phyloP scores from a whole-genome alignment of 2,797 vertebrate species.

The Craterocephalus amniculus region DNA sequence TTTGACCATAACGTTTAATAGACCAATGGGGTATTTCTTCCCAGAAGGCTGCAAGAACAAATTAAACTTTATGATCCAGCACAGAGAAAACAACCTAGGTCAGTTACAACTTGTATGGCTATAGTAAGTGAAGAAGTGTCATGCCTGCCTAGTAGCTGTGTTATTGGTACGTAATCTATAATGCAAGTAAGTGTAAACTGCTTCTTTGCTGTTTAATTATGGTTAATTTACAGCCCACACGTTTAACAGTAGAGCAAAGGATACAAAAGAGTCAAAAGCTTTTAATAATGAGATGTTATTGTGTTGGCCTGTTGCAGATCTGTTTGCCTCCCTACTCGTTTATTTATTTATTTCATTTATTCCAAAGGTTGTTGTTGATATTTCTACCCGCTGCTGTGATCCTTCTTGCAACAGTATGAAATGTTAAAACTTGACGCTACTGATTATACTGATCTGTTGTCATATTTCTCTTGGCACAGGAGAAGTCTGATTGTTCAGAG shows the following conservation, averaged over 20 bases:
- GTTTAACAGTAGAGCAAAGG: not conserved
- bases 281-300: too few species aligned
- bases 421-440: not conserved
- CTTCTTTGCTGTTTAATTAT: not conserved
- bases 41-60: too few species aligned
- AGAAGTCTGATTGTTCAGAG: constrained; percentile 80
- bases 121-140: not conserved
- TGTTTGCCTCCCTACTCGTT: too few species aligned
- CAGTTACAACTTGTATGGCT: not conserved
- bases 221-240: not conserved
- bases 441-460: not conserved
- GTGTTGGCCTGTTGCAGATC: too few species aligned
- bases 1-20: not conserved
- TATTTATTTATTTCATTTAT: too few species aligned
- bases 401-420: not conserved
- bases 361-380: too few species aligned
- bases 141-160: not conserved
- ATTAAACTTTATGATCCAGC: not conserved
- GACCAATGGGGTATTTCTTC: too few species aligned
- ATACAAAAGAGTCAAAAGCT: not conserved
- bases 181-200: not conserved
- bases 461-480: constrained; percentile 46
- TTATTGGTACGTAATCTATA: not conserved
- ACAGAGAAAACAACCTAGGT: not conserved
- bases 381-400: too few species aligned